Base-by-base conservation (phyloP, 2,113 vertebrate species). In the Tragelaphus buxtoni region DNA sequence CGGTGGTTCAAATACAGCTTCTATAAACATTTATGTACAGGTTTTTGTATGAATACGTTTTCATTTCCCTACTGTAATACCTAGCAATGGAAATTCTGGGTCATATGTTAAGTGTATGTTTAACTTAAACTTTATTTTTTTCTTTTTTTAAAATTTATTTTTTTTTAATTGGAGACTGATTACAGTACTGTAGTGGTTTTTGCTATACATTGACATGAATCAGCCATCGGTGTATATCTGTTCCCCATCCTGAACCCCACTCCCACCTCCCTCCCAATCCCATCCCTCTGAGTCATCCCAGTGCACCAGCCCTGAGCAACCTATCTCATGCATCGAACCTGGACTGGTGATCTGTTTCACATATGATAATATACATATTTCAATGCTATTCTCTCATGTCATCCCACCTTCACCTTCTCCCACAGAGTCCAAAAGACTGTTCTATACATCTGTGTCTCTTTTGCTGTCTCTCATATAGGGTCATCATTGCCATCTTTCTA, bases 61-160 rank as follows among this genome's bases (percentile, higher is more conserved):
- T 94, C 53, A 85, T 85, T 93, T 96, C 35, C 30, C 28, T 86
- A 81, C 49, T 90, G 2, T 94, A 83, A 87, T 95, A 72, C n/a
- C 20, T 88, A 88, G 42, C 16, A 90, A 18, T 95, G 65, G 49
- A 53, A 82, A 91, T 97, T 90, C 26, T 76, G 49, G 80, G 60
- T 85, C 63, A 56, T 84, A 74, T 80, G 74, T 39, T 96, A 94
- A 92, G 65, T n/a, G 2, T 74, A 35, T 92, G 28, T 90, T 82
- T 89, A 60, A 58, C 82, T 92, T 74, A 51, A 65, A 56, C 81
- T 65, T 20, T 39, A 28, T 56, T 69, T 63, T 35, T 69, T 69
- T 69, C 63, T 20, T 18, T 69, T 35, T 65, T n/a, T 20, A 0
- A 5, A 69, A 69, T 10, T 69, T 20, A 65, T 42, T 65, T 65